These are phyloP conservation scores for Rhizoglyphus robini DNA, from an alignment of 1,140 invertebrate genomes.

Conservation along the genomic window DNA sequence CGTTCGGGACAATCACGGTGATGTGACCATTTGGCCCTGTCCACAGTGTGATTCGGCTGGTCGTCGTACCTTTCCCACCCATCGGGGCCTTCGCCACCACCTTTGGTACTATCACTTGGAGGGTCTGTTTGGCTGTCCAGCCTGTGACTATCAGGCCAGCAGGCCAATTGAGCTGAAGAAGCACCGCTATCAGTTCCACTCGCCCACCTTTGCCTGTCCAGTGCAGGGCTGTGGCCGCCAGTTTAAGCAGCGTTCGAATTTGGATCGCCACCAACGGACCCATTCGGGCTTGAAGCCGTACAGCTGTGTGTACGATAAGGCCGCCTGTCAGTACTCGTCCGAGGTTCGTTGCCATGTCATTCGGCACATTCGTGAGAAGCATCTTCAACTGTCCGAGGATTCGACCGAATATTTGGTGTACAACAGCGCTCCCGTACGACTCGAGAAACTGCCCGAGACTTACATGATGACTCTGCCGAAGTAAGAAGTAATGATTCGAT, in stretches of 20 bases:
- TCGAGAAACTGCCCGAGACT: no score
- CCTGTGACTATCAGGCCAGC: not conserved
- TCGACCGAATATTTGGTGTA: no score
- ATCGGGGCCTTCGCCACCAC: not conserved
- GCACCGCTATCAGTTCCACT: not conserved
- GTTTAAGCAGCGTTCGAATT: not conserved
- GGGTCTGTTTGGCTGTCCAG: not conserved
- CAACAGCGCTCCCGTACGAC: no score
- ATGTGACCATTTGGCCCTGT: not conserved
- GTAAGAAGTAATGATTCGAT: no score
- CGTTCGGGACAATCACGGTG: not conserved
- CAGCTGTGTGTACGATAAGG: not conserved
- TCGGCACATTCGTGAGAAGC: not conserved
- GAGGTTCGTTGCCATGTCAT: not conserved
- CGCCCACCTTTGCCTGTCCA: not conserved
- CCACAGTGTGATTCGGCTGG: not conserved
- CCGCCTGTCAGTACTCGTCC: not conserved
- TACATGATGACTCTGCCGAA: no score
- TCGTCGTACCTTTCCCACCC: not conserved
- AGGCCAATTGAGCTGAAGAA: not conserved
- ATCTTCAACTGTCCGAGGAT: not conserved
- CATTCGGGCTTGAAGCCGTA: not conserved
- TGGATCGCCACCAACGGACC: not conserved
- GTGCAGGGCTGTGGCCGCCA: not conserved
- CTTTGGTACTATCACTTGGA: constrained; percentile 5